A percentile compares a stretch with the other conserved stretches of the same genome.
Conservation (phyloP, 2,888 invertebrate species). For the Xylota segnis region DNA sequence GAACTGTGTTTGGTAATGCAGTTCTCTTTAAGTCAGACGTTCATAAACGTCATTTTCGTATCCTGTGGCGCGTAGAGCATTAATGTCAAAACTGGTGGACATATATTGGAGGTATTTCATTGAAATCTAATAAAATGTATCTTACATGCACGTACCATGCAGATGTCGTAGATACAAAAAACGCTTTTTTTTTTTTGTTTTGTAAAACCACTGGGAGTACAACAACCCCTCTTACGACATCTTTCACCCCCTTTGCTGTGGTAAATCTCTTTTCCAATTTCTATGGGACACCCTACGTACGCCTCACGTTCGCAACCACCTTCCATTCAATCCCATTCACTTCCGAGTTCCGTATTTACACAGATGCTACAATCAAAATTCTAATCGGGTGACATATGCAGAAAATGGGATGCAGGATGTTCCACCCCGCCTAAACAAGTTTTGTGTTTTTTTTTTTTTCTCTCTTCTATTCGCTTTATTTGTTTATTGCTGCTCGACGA, state of each 20-base stretch:
- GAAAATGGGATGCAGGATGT: constrained; percentile 74
- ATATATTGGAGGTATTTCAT: too few relatives aligned
- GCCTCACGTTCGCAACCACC: constrained; percentile 59
- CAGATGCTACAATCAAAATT: constrained; percentile 75
- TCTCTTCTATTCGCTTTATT: constrained; percentile 38
- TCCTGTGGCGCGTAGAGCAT: too few relatives aligned
- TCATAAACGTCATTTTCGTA: too few relatives aligned
- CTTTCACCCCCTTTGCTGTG: constrained; percentile 31
- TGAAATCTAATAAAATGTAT: constrained; percentile 3
- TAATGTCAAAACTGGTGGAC: too few relatives aligned
- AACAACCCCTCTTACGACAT: constrained; percentile 35
- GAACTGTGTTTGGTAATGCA: too few relatives aligned
- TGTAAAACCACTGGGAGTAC: constrained; percentile 16
- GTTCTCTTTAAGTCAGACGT: too few relatives aligned
- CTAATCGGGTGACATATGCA: constrained; percentile 76
- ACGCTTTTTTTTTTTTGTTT: not conserved
- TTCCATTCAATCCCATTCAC: constrained; percentile 59
- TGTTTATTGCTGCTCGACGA: constrained; percentile 70
- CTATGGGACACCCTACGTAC: constrained; percentile 47
- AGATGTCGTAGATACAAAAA: constrained; percentile 18
- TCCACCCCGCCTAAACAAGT: constrained; percentile 45
- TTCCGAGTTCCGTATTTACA: constrained; percentile 76
- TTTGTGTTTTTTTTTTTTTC: constrained; percentile 29
- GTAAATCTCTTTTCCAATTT: constrained; percentile 33
- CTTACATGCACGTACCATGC: constrained; percentile 24